Percentiles rank a stretch among this genome's conserved stretches.
Evolutionary conservation across 2,113 vertebrate species (phyloP).

Genomic region (Vimba vimba): DNA sequence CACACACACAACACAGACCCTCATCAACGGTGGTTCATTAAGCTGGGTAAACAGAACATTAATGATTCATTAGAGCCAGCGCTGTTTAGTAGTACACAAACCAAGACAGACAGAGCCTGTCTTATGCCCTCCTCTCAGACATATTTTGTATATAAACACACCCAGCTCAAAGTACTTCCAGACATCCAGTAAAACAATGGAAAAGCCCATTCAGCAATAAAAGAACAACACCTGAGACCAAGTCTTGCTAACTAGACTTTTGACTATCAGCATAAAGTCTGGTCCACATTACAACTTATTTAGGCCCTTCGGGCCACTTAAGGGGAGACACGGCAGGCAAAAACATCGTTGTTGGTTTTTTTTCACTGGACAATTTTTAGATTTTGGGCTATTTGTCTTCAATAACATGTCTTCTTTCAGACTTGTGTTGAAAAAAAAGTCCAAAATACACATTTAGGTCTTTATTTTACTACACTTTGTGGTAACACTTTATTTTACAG

Average conservation of each 20-base stretch:
- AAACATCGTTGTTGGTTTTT: too few species aligned
- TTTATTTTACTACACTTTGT: too few species aligned
- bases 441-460: too few species aligned
- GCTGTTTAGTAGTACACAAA: slow-evolving; percentile 56
- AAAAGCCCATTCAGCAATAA: slow-evolving; percentile 19
- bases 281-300: neutral
- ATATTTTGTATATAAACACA: neutral
- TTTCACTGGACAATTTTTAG: too few species aligned
- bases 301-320: neutral
- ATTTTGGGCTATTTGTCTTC: too few species aligned
- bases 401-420: too few species aligned
- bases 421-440: too few species aligned
- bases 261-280: slow-evolving; percentile 1
- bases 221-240: neutral
- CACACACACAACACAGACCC: slow-evolving; percentile 47
- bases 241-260: neutral
- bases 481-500: too few species aligned
- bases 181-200: neutral
- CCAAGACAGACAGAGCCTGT: slow-evolving; percentile 43
- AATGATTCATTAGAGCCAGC: slow-evolving; percentile 67
- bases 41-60: slow-evolving; percentile 72
- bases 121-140: slow-evolving; percentile 19
- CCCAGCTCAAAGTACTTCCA: neutral
- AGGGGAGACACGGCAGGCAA: too few species aligned
- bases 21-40: slow-evolving; percentile 58